Base-by-base conservation (phyloP, 2,113 vertebrate genomes). In the Odontophorus gujanensis region DNA sequence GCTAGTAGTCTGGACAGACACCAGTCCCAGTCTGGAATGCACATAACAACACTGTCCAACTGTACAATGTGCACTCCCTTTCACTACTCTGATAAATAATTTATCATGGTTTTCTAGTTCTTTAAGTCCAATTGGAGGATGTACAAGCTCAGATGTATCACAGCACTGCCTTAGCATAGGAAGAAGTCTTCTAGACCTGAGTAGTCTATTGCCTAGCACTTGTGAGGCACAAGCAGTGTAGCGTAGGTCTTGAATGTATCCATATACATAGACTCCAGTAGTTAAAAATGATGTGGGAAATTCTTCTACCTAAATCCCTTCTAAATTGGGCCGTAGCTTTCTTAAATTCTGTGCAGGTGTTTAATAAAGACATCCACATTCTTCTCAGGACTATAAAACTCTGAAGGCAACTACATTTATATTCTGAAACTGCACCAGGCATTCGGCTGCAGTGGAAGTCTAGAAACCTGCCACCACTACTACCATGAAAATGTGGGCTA, bases 1-100 rank as follows among this genome's bases (percentile, higher is more conserved):
- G 21, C 51, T 65, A 57, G 42, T 32, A n/a, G 28, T 51, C 47
- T 65, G 65, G 74, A 48, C 18, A 81, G 40, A n/a, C 18, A 36
- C 25, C 42, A 18, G 28, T 68, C 72, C 25, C 43, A 79, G 30
- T 65, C 43, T 43, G 58, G 34, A 81, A 76, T 61, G 19, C 62
- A 43, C 0, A 0, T 26, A 79, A 53, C 14, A n/a, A 8, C 40
- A 22, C 5, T 67, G 5, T 30, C 58, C 9, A 51, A 45, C 11
- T 65, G 43, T 9, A 4, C 74, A 77, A 40, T 11, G 8, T 1
- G 0, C 13, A 10, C 5, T 59, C 9, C 16, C 14, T 81, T 78
- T 32, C 51, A 36, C 25, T 78, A 7, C 16, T 50, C 24, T 26
- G 9, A 22, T 38, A n/a, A 75, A 45, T 36, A 59, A 47, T 20